Percentiles rank a stretch among this genome's conserved stretches.
Conservation (phyloP, 2,888 invertebrate species). For the Cyrtodaria siliqua region DNA sequence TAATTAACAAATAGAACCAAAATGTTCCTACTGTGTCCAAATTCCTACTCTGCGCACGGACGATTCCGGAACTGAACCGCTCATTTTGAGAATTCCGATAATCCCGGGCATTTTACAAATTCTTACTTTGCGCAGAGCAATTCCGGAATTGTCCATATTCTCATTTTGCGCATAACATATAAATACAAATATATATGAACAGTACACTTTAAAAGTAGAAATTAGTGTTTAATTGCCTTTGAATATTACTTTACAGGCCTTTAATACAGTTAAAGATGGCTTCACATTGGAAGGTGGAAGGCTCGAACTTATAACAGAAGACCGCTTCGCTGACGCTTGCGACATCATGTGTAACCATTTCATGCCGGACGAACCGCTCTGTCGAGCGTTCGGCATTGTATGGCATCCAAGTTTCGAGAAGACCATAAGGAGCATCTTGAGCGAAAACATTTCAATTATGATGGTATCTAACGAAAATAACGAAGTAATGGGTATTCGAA, state of each 20-base stretch:
- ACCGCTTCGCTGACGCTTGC: constrained; percentile 33
- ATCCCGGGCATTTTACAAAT: too few species aligned
- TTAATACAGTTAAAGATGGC: constrained; percentile 21
- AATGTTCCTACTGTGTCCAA: too few species aligned
- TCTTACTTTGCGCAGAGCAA: too few species aligned
- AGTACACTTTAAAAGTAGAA: too few species aligned
- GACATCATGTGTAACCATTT: constrained; percentile 43
- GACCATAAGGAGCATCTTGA: constrained; percentile 14
- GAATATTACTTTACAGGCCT: constrained; percentile 45
- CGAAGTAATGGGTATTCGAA: constrained; percentile 45
- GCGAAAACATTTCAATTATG: constrained; percentile 33
- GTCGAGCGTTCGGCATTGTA: constrained; percentile 31
- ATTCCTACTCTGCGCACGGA: too few species aligned
- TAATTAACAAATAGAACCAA: too few species aligned
- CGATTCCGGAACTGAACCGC: too few species aligned
- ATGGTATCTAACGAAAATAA: constrained; percentile 39
- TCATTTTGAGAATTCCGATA: too few species aligned
- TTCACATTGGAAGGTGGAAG: constrained; percentile 29
- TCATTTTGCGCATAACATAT: too few species aligned
- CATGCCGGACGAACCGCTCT: constrained; percentile 44
- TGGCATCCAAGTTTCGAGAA: constrained; percentile 35
- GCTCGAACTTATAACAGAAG: constrained; percentile 35
- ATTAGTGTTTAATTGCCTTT: too few species aligned
- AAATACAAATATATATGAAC: too few species aligned
- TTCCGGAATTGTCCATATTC: too few species aligned